Evolutionary conservation across 2,113 vertebrate genomes (phyloP).

Genomic region (Andinoacara biseriatus): DNA sequence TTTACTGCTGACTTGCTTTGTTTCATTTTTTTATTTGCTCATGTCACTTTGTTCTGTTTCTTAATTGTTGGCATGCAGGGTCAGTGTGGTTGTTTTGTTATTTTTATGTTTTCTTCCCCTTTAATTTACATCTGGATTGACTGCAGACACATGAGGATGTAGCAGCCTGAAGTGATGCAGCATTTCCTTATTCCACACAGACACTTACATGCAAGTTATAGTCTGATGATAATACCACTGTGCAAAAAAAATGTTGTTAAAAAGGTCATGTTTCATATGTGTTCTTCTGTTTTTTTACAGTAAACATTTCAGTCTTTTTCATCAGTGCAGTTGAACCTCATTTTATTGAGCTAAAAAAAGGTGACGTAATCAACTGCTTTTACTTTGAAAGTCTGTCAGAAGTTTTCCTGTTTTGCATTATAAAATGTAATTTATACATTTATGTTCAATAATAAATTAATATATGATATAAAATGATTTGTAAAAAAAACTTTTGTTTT

Average conservation of each 20-base stretch:
- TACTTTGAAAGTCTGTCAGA: neutral
- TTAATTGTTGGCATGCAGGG: neutral
- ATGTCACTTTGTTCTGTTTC: neutral
- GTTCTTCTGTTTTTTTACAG: neutral
- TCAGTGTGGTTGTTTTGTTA: neutral
- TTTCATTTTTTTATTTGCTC: neutral
- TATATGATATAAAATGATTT: constrained; percentile 29
- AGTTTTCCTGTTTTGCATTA: constrained; percentile 12
- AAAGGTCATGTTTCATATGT: neutral
- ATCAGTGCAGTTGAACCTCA: neutral
- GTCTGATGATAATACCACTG: neutral
- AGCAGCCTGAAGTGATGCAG: neutral
- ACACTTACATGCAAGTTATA: neutral
- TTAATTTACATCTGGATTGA: neutral
- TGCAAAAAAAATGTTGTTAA: neutral
- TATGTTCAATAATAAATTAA: constrained; percentile 31
- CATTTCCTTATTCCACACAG: constrained; percentile 31
- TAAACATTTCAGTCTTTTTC: neutral
- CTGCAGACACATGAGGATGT: constrained; percentile 3
- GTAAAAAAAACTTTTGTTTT: neutral
- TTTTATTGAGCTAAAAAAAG: neutral
- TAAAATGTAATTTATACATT: constrained; percentile 8
- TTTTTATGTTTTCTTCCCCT: neutral
- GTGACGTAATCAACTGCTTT: neutral
- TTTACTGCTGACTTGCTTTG: neutral